A percentile compares a stretch with the other conserved stretches of the same genome.
These are phyloP conservation scores for Cuniculus paca DNA, from an alignment of 2,797 vertebrate species.

Conservation along the genomic window DNA sequence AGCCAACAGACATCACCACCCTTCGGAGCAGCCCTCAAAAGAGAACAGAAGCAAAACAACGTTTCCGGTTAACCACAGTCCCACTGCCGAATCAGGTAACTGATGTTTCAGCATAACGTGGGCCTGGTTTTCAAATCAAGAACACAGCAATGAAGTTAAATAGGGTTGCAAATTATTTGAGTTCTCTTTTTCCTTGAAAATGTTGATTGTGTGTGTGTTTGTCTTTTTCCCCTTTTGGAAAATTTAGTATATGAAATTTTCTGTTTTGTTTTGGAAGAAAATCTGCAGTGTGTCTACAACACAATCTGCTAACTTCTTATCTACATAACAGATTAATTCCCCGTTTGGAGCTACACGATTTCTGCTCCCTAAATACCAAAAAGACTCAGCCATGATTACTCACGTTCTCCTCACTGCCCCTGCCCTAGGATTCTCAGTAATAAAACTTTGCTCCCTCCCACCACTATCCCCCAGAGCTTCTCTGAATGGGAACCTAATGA, in stretches of 20 bases:
- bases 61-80: background rate
- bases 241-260: background rate
- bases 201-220: background rate
- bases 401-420: conserved; percentile 68
- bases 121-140: conserved; percentile 1
- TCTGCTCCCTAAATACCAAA: conserved; percentile 77
- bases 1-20: background rate
- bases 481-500: conserved; percentile 77
- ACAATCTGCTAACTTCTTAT: background rate
- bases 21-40: background rate
- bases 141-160: background rate
- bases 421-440: background rate
- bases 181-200: conserved; percentile 49
- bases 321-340: conserved; percentile 51
- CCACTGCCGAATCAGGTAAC: background rate
- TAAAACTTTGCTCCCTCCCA: background rate
- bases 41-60: background rate
- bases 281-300: background rate
- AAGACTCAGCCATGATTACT: conserved; percentile 67
- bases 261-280: conserved; percentile 48
- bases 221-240: background rate
- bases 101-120: background rate
- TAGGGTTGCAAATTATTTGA: conserved; percentile 23
- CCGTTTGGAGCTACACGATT: conserved; percentile 75
- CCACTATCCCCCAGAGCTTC: background rate